Percentiles rank a stretch among this genome's conserved stretches.
Evolutionary conservation across 1,140 invertebrate species (phyloP).

Genomic region (Choristoneura fumiferana): DNA sequence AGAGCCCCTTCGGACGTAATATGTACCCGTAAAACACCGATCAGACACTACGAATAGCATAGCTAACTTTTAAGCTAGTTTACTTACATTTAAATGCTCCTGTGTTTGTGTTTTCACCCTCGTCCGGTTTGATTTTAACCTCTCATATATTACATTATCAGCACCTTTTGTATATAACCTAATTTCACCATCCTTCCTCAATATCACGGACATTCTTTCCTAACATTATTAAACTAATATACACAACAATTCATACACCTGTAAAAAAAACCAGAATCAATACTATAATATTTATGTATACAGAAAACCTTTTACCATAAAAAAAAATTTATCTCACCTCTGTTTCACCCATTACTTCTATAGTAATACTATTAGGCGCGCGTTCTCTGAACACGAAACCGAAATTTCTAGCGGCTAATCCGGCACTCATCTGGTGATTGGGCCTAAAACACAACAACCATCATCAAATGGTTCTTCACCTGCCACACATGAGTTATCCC

Average conservation of each 20-base stretch:
- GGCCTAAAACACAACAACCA: conserved; percentile 83
- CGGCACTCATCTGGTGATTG: conserved; percentile 99
- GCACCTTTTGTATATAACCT: conserved; percentile 98
- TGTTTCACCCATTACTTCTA: conserved; percentile 90
- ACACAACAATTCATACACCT: conserved; percentile 92
- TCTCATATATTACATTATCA: conserved; percentile 98
- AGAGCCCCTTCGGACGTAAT: too few relatives aligned
- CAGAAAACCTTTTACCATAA: too few relatives aligned
- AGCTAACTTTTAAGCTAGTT: background rate
- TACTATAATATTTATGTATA: too few relatives aligned
- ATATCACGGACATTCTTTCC: conserved; percentile 99
- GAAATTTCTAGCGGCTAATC: conserved; percentile 98
- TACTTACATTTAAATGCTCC: conserved; percentile 95
- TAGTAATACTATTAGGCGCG: conserved; percentile 95
- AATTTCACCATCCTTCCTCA: conserved; percentile 91
- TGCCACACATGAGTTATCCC: background rate
- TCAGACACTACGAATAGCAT: too few relatives aligned
- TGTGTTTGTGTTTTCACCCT: conserved; percentile 90
- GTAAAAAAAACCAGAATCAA: conserved; percentile 29
- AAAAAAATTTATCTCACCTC: conserved; percentile 86
- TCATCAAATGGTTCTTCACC: conserved; percentile 14
- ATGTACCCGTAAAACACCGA: too few relatives aligned
- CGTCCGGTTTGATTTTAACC: conserved; percentile 87
- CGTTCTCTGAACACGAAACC: conserved; percentile 98
- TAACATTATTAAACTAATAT: conserved; percentile 99